Evolutionary conservation across 2,113 vertebrate genomes (phyloP).

Genomic region (Nothocercus nigrocapillus): DNA sequence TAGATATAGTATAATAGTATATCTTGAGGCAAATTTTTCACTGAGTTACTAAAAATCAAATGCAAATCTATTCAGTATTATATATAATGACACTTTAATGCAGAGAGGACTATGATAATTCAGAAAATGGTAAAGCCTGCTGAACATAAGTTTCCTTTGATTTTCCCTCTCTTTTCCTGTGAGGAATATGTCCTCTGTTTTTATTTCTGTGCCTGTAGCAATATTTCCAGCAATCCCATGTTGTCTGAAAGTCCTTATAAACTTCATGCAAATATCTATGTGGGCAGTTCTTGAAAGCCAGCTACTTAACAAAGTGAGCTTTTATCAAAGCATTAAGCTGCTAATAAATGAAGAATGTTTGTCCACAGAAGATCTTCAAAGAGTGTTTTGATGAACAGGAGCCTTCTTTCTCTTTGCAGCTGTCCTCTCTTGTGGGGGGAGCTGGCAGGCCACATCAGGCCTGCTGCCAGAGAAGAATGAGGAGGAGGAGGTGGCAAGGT

Average conservation of each 20-base stretch:
- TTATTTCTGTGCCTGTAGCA: slow-evolving; percentile 24
- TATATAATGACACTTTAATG: background rate
- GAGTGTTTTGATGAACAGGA: slow-evolving; percentile 72
- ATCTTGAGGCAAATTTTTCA: fast-evolving
- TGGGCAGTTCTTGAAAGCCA: slow-evolving; percentile 28
- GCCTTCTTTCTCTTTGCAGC: slow-evolving; percentile 61
- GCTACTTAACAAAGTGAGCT: slow-evolving; percentile 72
- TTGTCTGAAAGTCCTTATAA: background rate
- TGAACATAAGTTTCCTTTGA: slow-evolving; percentile 35
- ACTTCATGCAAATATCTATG: slow-evolving; percentile 46
- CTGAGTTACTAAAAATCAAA: background rate
- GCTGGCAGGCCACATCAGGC: slow-evolving; percentile 33
- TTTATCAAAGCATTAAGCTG: slow-evolving; percentile 71
- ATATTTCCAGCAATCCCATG: slow-evolving; percentile 28
- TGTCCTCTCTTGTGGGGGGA: slow-evolving; percentile 39
- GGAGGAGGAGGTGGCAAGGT: slow-evolving; percentile 13
- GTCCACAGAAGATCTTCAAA: slow-evolving; percentile 69
- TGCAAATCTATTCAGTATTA: background rate
- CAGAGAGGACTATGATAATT: background rate
- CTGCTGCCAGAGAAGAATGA: slow-evolving; percentile 42
- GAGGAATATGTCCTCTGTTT: background rate
- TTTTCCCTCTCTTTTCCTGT: background rate
- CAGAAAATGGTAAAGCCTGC: background rate
- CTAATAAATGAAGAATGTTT: slow-evolving; percentile 74
- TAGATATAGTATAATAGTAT: background rate